Percentiles rank a stretch among this genome's conserved stretches.
Conservation (phyloP, 1,140 invertebrate species). For the Lepidostoma basale region DNA sequence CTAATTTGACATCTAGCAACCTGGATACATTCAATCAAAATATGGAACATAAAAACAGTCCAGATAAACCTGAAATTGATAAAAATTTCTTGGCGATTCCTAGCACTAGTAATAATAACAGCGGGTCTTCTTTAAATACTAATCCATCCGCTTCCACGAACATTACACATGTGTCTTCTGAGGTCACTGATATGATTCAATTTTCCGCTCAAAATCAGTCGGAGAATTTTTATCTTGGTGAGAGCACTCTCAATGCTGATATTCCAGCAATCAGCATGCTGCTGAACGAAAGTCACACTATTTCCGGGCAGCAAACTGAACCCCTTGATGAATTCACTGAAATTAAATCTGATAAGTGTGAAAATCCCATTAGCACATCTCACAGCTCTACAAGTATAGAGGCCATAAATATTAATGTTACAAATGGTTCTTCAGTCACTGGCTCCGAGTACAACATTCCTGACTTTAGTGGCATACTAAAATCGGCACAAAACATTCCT, state of each 20-base stretch:
- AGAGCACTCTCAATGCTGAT: too few relatives aligned
- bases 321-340: background rate
- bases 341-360: background rate
- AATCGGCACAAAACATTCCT: background rate
- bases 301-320: constrained; percentile 1
- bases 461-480: constrained; percentile 22
- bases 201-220: constrained; percentile 40
- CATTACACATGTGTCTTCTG: constrained; percentile 24
- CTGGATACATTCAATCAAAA: constrained; percentile 36
- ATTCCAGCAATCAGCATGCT: constrained; percentile 33
- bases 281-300: background rate
- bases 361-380: background rate
- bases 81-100: constrained; percentile 1
- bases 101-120: background rate
- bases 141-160: constrained; percentile 35
- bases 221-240: too few relatives aligned
- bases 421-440: background rate
- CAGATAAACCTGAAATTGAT: constrained; percentile 12
- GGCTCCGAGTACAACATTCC: constrained; percentile 16
- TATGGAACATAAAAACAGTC: constrained; percentile 36
- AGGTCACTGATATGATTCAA: constrained; percentile 46
- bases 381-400: background rate
- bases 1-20: constrained; percentile 25
- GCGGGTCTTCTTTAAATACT: background rate
- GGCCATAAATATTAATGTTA: constrained; percentile 12